Base-by-base conservation (phyloP, 2,888 invertebrate genomes). In the Napeogenes inachia region DNA sequence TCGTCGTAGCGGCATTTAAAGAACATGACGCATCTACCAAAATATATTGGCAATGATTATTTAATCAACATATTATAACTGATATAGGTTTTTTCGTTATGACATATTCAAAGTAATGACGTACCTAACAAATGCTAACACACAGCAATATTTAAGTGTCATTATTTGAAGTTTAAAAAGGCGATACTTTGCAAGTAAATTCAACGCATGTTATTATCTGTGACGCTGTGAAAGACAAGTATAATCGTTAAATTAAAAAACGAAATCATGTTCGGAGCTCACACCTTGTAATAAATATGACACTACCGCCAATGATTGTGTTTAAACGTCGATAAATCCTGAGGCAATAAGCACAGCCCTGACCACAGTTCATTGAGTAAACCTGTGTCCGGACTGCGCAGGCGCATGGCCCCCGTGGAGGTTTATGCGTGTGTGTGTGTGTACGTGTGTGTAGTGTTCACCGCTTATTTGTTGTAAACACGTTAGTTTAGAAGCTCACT, bases 311-410 rank as follows among this genome's bases (percentile, higher is more conserved):
- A 68, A 62, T 63, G 64, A 61, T 62, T 68, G 62, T 66, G 63
- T 64, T 62, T 63, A 60, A 71, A 64, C 68, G 68, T 72, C 70
- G 71, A 72, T 70, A 73, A 67, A 65, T 71, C 65, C 62, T 64
- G 60, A 61, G 64, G 68, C 65, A 68, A 67, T 72, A 68, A 64
- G 65, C 66, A 70, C 76, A 75, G 75, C 78, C 73, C 78, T 79
- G 70, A 68, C 71, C 73, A 73, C 78, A 76, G 80, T 87, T 84
- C 85, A 86, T 87, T 87, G 84, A 87, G 85, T 82, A 87, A 85
- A 85, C 79, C 78, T 78, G 81, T 80, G 82, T 78, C 74, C 72
- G 21, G 21, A 21, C 21, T 21, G 21, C 21, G 21, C 21, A 21
- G 21, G 21, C 21, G 21, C 21, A 21, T 21, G 21, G 21, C 21